A percentile compares a stretch with the other conserved stretches of the same genome.
Evolutionary conservation across 1,140 invertebrate species (phyloP).

Genomic region (Eriocheir sinensis): DNA sequence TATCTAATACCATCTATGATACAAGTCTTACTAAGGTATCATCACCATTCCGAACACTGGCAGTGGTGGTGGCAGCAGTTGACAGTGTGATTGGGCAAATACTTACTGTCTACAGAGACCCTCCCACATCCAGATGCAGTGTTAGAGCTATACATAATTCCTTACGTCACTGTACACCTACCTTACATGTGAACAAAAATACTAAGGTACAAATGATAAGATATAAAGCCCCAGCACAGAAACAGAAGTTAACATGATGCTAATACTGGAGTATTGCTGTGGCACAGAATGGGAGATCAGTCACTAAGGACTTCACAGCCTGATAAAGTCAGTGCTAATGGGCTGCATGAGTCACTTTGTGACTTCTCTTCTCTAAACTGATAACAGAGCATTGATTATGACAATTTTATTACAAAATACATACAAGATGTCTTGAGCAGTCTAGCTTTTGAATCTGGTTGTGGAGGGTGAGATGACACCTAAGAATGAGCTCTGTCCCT

Average conservation of each 20-base stretch:
- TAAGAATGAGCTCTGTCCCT: constrained; percentile 5
- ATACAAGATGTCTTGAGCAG: background rate
- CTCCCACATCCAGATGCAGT: constrained; percentile 34
- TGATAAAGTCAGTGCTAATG: background rate
- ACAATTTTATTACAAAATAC: background rate
- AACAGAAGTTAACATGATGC: background rate
- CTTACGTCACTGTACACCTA: background rate
- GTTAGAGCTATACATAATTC: background rate
- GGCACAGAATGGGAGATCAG: background rate
- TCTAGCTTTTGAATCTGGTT: background rate
- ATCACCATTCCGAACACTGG: constrained; percentile 50
- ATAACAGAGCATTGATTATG: background rate
- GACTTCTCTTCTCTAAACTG: background rate
- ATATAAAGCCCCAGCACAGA: background rate
- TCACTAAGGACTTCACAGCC: background rate
- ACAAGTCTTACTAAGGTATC: constrained; percentile 13
- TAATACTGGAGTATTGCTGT: constrained; percentile 4
- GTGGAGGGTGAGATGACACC: constrained; percentile 50
- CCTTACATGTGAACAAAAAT: background rate
- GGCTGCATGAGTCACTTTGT: no score
- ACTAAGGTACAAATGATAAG: background rate
- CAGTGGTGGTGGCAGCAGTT: constrained; percentile 60
- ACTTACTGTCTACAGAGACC: constrained; percentile 38
- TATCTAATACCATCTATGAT: background rate
- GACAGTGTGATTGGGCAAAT: constrained; percentile 45